Evolutionary conservation across 2,113 vertebrate species (phyloP).

Genomic region (Electrona antarctica): DNA sequence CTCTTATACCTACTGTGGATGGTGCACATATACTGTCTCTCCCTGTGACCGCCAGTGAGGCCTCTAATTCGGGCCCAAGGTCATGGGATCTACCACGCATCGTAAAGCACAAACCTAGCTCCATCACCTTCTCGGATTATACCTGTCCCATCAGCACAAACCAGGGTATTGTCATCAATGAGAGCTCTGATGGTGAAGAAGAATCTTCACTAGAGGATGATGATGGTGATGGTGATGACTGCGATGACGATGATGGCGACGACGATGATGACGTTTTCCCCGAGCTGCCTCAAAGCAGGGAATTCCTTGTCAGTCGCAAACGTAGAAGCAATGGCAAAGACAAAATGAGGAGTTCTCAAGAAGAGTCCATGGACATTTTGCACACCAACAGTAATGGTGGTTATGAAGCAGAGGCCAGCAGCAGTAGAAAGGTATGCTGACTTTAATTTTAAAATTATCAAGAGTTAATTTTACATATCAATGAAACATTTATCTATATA

Average conservation of each 20-base stretch:
- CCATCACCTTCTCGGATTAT: conserved; percentile 80
- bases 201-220: conserved; percentile 63
- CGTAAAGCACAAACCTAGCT: conserved; percentile 78
- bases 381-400: conserved; percentile 45
- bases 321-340: conserved; percentile 48
- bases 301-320: conserved; percentile 40
- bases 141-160: conserved; percentile 9
- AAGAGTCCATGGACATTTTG: conserved; percentile 7
- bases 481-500: background rate
- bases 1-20: conserved; percentile 8
- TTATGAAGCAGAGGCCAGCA: conserved; percentile 58
- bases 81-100: conserved; percentile 65
- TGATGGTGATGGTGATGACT: background rate
- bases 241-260: conserved; percentile 49
- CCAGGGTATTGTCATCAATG: conserved; percentile 37
- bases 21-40: background rate
- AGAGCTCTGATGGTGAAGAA: conserved; percentile 67
- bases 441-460: background rate
- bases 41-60: background rate
- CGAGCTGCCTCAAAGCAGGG: conserved; percentile 61
- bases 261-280: conserved; percentile 67
- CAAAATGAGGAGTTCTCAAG: conserved; percentile 45
- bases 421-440: conserved; percentile 72
- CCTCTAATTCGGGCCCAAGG: conserved; percentile 14
- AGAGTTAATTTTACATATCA: background rate